Evolutionary conservation across 2,113 vertebrate genomes (phyloP).

Genomic region (Xyrauchen texanus): DNA sequence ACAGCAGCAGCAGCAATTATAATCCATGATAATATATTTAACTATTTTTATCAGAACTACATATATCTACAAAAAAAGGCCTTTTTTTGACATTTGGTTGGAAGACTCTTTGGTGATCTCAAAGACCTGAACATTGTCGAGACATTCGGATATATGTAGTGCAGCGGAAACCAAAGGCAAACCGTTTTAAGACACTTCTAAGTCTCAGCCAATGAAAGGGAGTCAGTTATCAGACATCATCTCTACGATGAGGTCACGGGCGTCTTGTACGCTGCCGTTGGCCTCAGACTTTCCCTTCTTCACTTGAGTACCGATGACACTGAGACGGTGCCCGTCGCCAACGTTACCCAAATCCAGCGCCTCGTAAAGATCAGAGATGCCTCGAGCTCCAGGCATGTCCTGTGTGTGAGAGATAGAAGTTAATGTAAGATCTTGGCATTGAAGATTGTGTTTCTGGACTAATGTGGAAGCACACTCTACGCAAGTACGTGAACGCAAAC

Average conservation of each 20-base stretch:
- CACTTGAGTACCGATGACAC: slow-evolving; percentile 85
- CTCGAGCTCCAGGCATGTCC: slow-evolving; percentile 84
- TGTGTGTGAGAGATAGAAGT: slow-evolving; percentile 53
- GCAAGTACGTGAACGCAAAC: too few species aligned
- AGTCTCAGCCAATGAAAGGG: too few species aligned
- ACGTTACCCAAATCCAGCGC: slow-evolving; percentile 80
- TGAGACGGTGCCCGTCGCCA: slow-evolving; percentile 83
- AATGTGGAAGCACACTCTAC: too few species aligned
- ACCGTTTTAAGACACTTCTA: neutral
- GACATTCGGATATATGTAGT: slow-evolving; percentile 17
- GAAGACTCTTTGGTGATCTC: slow-evolving; percentile 28
- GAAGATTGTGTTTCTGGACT: too few species aligned
- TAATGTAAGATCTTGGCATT: too few species aligned
- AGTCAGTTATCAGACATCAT: slow-evolving; percentile 64
- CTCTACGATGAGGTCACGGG: slow-evolving; percentile 83
- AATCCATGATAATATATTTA: neutral
- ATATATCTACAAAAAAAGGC: neutral
- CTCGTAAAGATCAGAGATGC: slow-evolving; percentile 88
- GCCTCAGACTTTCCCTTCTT: slow-evolving; percentile 73
- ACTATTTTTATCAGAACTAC: neutral
- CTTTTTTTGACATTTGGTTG: neutral
- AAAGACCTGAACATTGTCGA: slow-evolving; percentile 4
- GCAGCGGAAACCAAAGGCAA: neutral
- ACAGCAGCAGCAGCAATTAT: too few species aligned
- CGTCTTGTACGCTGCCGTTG: slow-evolving; percentile 81